Base-by-base conservation (phyloP, 2,797 vertebrate species). In the Chrosomus eos region DNA sequence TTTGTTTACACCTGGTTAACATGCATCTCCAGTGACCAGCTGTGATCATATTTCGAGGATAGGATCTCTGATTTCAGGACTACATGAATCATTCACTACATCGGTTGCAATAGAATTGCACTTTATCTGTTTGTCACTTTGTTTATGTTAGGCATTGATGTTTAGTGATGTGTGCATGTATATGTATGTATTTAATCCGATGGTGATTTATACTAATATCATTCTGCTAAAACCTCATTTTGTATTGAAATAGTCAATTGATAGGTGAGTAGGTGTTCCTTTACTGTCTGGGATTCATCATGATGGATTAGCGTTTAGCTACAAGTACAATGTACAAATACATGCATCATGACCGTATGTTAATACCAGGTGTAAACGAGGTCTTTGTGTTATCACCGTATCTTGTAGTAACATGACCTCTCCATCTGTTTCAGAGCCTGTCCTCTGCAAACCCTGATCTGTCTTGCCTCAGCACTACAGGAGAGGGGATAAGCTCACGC, bases 401-500 rank as follows among this genome's bases (percentile, higher is more conserved):
- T 80, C 64, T 81, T 87, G 31, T 77, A 88, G 88, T 82, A 87
- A 90, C 84, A 83, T 26, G 76, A 58, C 18, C n/a, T 48, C 62
- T 67, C 82, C 82, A 83, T 83, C 73, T 79, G 75, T 75, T 82
- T 80, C 88, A 96, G 95, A 91, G 73, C 85, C 80, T 88, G 7
- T 92, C 93, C 88, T 91, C 91, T 60, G 90, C 92, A 3, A 91
- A 94, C 26, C 71, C 83, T 0, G 87, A 89, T 80, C 87, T 80
- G 14, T 89, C 90, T n/a, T 90, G 89, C 88, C 90, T 93, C 78
- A 92, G 81, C 89, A 87, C 87, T 87, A 84, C 90, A 5, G 87
- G 89, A 72, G 91, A 90, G 82, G 90, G 91, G 60, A 88, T 87
- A 43, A 91, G 91, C 85, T 95, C 94, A 1, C 93, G 95, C 58